Evolutionary conservation across 1,140 invertebrate species (phyloP).

Genomic region (Pseudachorutes palmiensis): DNA sequence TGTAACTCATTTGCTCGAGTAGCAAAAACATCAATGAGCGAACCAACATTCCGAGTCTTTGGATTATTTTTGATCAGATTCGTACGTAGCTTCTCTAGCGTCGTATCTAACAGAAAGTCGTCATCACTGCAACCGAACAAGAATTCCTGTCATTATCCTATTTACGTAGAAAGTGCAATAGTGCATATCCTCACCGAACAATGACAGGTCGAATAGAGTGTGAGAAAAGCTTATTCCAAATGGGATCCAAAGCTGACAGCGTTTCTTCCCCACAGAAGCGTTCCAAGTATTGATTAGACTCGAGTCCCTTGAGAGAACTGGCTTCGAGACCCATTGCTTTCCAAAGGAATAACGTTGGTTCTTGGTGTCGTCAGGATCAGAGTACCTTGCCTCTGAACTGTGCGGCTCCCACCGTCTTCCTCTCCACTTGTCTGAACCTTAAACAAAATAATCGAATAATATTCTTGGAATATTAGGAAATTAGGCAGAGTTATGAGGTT

Average conservation of each 20-base stretch:
- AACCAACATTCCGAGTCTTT: slow-evolving; percentile 75
- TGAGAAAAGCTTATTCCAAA: slow-evolving; percentile 87
- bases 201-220: slow-evolving; percentile 75
- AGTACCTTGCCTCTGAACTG: too few relatives aligned
- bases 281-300: slow-evolving; percentile 69
- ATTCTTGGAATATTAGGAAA: too few relatives aligned
- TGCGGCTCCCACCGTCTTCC: too few relatives aligned
- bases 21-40: slow-evolving; percentile 75
- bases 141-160: too few relatives aligned
- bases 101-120: slow-evolving; percentile 68
- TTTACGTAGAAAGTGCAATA: slow-evolving; percentile 22
- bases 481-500: too few relatives aligned
- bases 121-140: slow-evolving; percentile 55
- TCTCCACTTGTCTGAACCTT: neutral
- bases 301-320: slow-evolving; percentile 70
- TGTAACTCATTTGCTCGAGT: slow-evolving; percentile 67
- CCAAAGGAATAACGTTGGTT: neutral
- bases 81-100: slow-evolving; percentile 62
- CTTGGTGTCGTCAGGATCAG: too few relatives aligned
- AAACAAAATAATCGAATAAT: neutral
- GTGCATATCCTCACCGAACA: slow-evolving; percentile 53
- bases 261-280: slow-evolving; percentile 67
- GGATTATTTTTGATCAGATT: slow-evolving; percentile 68
- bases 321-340: slow-evolving; percentile 72
- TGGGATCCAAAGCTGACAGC: slow-evolving; percentile 78